A percentile compares a stretch with the other conserved stretches of the same genome.
These are phyloP conservation scores for Arctocebus calabarensis DNA, from an alignment of 2,797 vertebrate species.

Conservation along the genomic window DNA sequence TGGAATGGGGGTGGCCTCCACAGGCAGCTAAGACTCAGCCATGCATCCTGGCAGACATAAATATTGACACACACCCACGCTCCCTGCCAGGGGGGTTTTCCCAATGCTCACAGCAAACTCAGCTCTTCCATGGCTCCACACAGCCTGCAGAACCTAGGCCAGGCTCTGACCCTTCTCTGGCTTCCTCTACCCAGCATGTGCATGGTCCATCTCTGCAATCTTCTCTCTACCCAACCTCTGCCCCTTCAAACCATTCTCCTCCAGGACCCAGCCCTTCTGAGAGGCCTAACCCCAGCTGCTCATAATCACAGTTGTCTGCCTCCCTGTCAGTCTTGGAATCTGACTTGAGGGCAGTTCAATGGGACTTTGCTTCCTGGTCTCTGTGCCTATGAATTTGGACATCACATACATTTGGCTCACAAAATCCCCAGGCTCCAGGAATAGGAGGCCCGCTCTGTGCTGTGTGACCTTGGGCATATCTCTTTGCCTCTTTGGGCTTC, in stretches of 20 bases:
- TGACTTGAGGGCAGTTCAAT: not conserved
- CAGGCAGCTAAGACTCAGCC: not conserved
- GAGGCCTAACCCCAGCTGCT: not conserved
- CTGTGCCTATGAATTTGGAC: not conserved
- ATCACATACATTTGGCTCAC: not conserved
- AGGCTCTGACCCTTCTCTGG: not conserved
- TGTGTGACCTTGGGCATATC: not conserved
- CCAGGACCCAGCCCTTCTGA: not conserved
- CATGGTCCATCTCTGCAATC: accelerated
- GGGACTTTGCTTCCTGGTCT: not conserved
- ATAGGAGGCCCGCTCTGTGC: not conserved
- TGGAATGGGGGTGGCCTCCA: not conserved
- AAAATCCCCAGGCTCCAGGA: not conserved
- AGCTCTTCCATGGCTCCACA: accelerated
- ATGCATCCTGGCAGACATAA: not conserved
- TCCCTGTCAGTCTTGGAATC: accelerated
- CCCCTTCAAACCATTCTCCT: not conserved
- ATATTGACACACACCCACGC: not conserved
- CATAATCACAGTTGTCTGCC: too few species aligned
- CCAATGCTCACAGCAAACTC: too few species aligned
- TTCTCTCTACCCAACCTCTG: not conserved
- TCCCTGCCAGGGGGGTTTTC: too few species aligned
- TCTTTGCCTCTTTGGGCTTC: not conserved
- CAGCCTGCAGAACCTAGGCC: not conserved
- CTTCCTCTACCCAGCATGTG: accelerated